Base-by-base conservation (phyloP, 2,888 invertebrate genomes). In the Aleiodes leptofemur region DNA sequence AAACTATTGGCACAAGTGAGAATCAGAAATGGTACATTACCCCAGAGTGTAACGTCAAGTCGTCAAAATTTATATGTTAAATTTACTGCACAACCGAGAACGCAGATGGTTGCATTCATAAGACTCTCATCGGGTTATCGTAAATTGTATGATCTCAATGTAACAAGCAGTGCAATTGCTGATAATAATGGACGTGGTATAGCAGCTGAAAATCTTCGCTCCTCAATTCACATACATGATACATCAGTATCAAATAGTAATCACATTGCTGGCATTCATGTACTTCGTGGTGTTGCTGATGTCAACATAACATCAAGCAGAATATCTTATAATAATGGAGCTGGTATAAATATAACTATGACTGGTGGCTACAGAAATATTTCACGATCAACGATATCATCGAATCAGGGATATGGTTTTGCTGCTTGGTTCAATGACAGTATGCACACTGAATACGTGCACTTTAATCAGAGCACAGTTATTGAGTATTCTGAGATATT, bases 121-220 rank as follows among this genome's bases (percentile, higher is more conserved):
- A 92, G 95, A 81, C 89, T 98, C 53, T 94, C 95, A 7, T 95
- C 96, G 0, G 96, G 95, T 6, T 91, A 92, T 43, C 92, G 88
- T 75, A 92, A 96, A 91, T 93, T 94, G 34, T 97, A 95, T 87
- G 98, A 98, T 88, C 91, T 98, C 72, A 96, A 96, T 83, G 92
- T 99, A 16, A 95, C 95, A 0, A 94, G 96, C 84, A 95, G 96
- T 1, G 93, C 94, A 50, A 93, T 99, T 76, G 94, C 94, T 2
- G 95, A 96, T 87, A 99, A 99, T 90, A 95, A 95, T 81, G 98
- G 98, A 0, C 94, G 98, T 86, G 99, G 99, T n/a, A 93, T 99
- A 69, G 96, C 93, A n/a, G 93, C 96, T 13, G 97, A 98, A 88
- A 97, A 97, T 88, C 91, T 98, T 73, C 93, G 98, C 85, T 97